Evolutionary conservation across 2,797 vertebrate genomes (phyloP).

Genomic region (Rhinichthys osculus): DNA sequence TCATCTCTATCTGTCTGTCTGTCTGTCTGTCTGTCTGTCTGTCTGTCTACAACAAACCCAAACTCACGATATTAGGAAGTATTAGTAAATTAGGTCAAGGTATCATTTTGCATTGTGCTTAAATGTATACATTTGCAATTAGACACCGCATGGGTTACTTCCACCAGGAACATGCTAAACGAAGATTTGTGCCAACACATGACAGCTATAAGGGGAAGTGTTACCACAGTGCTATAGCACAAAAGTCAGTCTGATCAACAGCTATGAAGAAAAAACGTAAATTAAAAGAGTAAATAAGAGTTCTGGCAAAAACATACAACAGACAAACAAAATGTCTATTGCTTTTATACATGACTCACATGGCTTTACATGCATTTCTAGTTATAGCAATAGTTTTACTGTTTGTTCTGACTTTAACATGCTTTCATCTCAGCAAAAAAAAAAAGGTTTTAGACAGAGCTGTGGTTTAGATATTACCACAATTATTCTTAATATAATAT

Average conservation of each 20-base stretch:
- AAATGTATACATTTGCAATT: not conserved
- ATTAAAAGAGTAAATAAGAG: not conserved
- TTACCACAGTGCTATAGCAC: not conserved
- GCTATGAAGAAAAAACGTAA: not conserved
- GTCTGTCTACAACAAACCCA: not conserved
- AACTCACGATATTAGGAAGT: not conserved
- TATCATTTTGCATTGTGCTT: not conserved
- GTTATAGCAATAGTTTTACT: not conserved
- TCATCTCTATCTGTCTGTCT: not conserved
- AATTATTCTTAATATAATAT: not conserved
- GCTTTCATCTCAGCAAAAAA: not conserved
- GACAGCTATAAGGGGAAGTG: conserved; percentile 45
- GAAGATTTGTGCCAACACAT: conserved; percentile 1
- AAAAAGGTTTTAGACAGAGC: not conserved
- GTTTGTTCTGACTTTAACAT: not conserved
- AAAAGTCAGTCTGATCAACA: not conserved
- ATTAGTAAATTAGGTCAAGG: not conserved
- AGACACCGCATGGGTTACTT: not conserved
- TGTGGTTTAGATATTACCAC: not conserved
- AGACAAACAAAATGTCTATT: not conserved
- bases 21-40: not conserved
- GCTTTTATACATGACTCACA: not conserved
- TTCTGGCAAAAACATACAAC: not conserved
- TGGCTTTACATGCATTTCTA: not conserved
- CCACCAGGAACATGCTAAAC: not conserved